Base-by-base conservation (phyloP, 2,113 vertebrate species). In the Opisthocomus hoazin region DNA sequence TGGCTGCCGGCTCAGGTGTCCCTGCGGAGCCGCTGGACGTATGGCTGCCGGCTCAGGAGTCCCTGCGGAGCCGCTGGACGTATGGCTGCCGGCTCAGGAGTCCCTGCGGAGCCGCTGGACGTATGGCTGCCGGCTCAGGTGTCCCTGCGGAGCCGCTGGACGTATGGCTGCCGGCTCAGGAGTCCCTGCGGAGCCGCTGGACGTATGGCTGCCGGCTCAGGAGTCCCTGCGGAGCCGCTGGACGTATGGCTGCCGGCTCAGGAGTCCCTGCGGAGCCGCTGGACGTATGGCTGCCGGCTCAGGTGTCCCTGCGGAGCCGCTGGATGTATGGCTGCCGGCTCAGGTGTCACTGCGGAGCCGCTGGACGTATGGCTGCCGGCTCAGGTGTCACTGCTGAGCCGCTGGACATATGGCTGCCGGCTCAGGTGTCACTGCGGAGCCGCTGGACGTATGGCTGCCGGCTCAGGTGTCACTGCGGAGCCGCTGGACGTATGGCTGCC, bases 141-240 rank as follows among this genome's bases (percentile, higher is more conserved):
- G n/a, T n/a, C n/a, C n/a, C n/a, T n/a, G n/a, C 2, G 2, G 37
- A 22, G 70, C 36, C 50, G 29, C 39, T 5, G 30, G 48, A 9
- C 5, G 1, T 6, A 3, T 2, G 10, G 51, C 43, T 30, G 30
- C 36, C 6, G 12, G 15, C n/a, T n/a, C n/a, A n/a, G n/a, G n/a
- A n/a, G n/a, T n/a, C n/a, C n/a, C n/a, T n/a, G n/a, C 2, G 2
- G 37, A 22, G 70, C 36, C 50, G 29, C 39, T 5, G 30, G 48
- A 9, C 5, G 1, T 6, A 3, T 2, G 10, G 51, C 43, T 30
- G 30, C 36, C 6, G 12, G 15, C n/a, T n/a, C n/a, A n/a, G n/a
- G n/a, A n/a, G n/a, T n/a, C n/a, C n/a, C n/a, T n/a, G n/a, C 2
- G 2, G 37, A 22, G 70, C 36, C 50, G 29, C 39, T 5, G 30